phyloP scores from a whole-genome alignment of 2,113 vertebrate species.

The Vulpes vulpes region DNA sequence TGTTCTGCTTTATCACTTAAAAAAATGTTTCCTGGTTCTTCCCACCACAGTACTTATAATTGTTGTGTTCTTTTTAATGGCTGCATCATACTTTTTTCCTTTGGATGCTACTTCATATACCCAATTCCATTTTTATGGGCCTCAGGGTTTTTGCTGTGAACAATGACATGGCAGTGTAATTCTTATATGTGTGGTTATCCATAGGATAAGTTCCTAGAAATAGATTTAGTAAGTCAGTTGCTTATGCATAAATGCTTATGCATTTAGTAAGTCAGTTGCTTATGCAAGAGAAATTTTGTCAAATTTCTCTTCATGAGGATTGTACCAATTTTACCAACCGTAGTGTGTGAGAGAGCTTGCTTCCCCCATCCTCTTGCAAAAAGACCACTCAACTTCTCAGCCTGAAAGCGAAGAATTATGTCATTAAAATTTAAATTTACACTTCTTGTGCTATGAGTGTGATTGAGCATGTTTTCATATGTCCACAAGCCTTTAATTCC shows the following conservation, averaged over 20 bases:
- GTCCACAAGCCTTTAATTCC: background rate
- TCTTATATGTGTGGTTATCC: background rate
- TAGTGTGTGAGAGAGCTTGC: background rate
- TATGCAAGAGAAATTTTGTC: background rate
- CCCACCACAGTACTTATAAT: background rate
- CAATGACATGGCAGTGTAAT: background rate
- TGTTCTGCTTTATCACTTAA: background rate
- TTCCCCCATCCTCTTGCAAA: background rate
- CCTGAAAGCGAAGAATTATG: background rate
- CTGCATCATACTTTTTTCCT: background rate
- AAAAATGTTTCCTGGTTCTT: background rate
- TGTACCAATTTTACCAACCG: background rate
- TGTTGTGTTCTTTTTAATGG: background rate
- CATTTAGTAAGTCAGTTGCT: background rate
- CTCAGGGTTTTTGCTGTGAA: background rate
- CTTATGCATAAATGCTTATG: too few relatives aligned
- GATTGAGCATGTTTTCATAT: background rate
- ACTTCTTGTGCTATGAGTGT: background rate
- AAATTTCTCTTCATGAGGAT: background rate
- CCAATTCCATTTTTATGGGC: background rate
- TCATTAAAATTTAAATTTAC: background rate
- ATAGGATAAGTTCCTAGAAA: background rate
- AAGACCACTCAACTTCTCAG: background rate
- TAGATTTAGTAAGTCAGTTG: background rate
- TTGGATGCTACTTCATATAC: background rate